A percentile compares a stretch with the other conserved stretches of the same genome.
Evolutionary conservation across 2,888 invertebrate genomes (phyloP).

Genomic region (Epirrhoe alternata): DNA sequence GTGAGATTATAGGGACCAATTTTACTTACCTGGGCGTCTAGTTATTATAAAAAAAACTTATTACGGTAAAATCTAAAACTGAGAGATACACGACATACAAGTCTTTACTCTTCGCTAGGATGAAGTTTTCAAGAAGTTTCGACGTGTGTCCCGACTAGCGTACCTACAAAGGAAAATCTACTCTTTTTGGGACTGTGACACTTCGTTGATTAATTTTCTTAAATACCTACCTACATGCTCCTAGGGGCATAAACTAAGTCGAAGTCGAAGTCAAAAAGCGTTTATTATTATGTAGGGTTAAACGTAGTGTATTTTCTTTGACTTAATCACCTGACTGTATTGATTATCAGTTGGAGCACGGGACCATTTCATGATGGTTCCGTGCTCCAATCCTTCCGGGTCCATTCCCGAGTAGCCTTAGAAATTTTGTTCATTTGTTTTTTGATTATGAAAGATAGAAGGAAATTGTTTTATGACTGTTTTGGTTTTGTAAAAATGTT

Average conservation of each 20-base stretch:
- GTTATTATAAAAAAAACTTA: slow-evolving; percentile 57
- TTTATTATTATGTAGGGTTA: too few species aligned
- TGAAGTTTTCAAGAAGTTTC: slow-evolving; percentile 75
- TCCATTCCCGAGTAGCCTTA: too few species aligned
- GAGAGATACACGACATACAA: slow-evolving; percentile 64
- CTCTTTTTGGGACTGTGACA: slow-evolving; percentile 33
- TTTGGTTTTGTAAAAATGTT: too few species aligned
- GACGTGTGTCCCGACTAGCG: slow-evolving; percentile 72
- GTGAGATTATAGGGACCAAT: too few species aligned
- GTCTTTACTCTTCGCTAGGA: slow-evolving; percentile 70
- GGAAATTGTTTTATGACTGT: too few species aligned
- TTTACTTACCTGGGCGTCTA: neutral
- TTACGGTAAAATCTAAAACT: slow-evolving; percentile 55
- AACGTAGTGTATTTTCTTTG: too few species aligned
- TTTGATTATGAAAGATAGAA: too few species aligned
- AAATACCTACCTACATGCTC: neutral
- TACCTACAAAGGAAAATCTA: slow-evolving; percentile 47
- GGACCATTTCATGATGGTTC: too few species aligned
- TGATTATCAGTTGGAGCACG: too few species aligned
- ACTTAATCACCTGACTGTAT: too few species aligned
- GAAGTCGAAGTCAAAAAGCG: neutral
- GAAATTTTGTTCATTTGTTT: too few species aligned
- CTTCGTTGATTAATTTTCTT: slow-evolving; percentile 7
- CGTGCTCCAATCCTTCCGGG: too few species aligned
- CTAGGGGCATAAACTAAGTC: neutral